phyloP scores from a whole-genome alignment of 1,140 invertebrate species.

The Eufriesea mexicana region DNA sequence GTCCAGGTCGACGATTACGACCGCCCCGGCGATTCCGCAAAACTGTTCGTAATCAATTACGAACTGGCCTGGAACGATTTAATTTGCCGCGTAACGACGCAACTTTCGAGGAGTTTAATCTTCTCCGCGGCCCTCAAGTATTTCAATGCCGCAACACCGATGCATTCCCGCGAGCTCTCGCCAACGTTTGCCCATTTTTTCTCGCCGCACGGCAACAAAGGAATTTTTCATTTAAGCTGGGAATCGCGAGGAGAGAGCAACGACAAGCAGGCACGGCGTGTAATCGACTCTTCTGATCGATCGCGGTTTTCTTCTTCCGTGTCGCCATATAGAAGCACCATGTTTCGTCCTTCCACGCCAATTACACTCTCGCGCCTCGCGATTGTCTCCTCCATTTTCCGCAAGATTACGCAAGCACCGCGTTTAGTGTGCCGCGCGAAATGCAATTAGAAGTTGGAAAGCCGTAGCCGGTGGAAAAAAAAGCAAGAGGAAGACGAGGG shows the following conservation, averaged over 20 bases:
- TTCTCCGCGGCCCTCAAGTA: not conserved
- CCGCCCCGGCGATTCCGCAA: not conserved
- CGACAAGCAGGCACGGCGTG: not conserved
- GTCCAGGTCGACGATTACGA: not conserved
- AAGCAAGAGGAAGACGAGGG: no score
- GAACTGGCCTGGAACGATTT: constrained; percentile 1
- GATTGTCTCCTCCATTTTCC: constrained; percentile 15
- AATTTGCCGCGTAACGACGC: not conserved
- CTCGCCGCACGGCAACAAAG: not conserved
- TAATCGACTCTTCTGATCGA: constrained; percentile 4
- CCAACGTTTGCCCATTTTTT: not conserved
- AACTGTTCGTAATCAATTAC: constrained; percentile 58
- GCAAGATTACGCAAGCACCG: constrained; percentile 7
- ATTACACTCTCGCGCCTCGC: constrained; percentile 20
- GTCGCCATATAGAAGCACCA: no score
- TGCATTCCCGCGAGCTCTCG: not conserved
- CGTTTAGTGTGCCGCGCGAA: constrained; percentile 26
- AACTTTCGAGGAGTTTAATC: constrained; percentile 16
- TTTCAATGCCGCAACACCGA: constrained; percentile 3
- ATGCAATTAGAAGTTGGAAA: constrained; percentile 15
- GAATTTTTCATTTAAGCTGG: constrained; percentile 9
- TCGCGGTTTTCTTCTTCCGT: not conserved
- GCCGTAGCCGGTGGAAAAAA: not conserved
- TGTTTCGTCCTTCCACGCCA: constrained; percentile 11
- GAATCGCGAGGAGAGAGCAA: not conserved